Conservation (phyloP, 92 coral and sea anemone genomes). For the Scolanthus callimorphus region DNA sequence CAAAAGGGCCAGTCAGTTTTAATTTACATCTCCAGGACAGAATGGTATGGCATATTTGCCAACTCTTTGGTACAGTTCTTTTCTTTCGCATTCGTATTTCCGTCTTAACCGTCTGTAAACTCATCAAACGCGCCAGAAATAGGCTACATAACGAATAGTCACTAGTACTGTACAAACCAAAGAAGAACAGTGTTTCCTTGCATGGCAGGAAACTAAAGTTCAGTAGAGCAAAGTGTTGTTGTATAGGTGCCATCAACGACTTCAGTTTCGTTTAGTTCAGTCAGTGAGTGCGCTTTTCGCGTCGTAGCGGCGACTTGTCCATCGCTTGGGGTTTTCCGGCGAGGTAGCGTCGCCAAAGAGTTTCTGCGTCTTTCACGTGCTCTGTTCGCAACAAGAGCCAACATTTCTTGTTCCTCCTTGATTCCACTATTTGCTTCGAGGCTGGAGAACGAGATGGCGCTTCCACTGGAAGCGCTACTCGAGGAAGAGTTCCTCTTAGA, state of each 20-base stretch:
- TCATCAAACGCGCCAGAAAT: too few relatives aligned
- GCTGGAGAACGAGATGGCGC: neutral
- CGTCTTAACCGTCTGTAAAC: too few relatives aligned
- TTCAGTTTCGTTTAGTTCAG: constrained; percentile 10
- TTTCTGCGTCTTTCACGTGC: constrained; percentile 13
- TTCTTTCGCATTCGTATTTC: too few relatives aligned
- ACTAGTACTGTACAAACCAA: too few relatives aligned
- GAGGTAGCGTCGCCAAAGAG: constrained; percentile 6
- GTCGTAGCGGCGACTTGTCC: neutral
- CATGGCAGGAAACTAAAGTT: too few relatives aligned
- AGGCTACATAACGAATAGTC: too few relatives aligned
- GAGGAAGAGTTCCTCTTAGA: neutral
- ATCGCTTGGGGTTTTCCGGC: neutral
- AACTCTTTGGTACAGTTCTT: too few relatives aligned
- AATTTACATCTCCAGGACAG: too few relatives aligned
- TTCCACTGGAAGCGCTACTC: neutral
- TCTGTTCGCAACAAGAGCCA: neutral
- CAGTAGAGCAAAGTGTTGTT: constrained; percentile 23
- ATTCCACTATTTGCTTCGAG: neutral
- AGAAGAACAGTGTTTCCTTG: too few relatives aligned
- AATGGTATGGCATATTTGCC: too few relatives aligned
- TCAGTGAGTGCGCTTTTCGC: constrained; percentile 1
- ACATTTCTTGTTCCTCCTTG: neutral
- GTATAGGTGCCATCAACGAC: constrained; percentile 18
- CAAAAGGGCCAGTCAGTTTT: too few relatives aligned